Evolutionary conservation across 1,140 invertebrate species (phyloP), one percentile per base, ranked within the genome.

Genomic region (Cataglyphis hispanica): DNA sequence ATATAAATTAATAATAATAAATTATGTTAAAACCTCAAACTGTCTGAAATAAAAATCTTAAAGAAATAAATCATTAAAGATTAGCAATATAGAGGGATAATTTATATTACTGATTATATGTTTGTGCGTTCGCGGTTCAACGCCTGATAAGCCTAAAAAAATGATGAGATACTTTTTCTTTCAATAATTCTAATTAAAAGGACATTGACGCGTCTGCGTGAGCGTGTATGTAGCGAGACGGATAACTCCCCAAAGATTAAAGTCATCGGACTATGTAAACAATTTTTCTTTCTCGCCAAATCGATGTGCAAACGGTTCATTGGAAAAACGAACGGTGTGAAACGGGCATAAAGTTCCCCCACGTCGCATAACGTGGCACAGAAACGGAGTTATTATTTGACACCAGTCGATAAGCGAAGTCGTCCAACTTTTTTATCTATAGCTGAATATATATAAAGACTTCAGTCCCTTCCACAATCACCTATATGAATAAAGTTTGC

Each of bases 351-450:
- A 74, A 83, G 40, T 37, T 34, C 67, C 37, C 53, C 25, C 34
- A 16, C 43, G 67, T 25, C 25, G 34, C 16, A 8, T 37, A 27
- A 69, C 27, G 16, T 56, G 78, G 37, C 78, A 74, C 37, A 83
- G 78, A 83, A 81, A 81, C 66, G 34, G 56, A 83, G 78, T 83
- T 83, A 83, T 83, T 83, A 83, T 74, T 83, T 83, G 78, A 74
- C 78, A 83, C 67, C 53, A 72, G 58, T 46, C 16, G 84, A 89
- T 89, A 89, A 83, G 19, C n/a, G 22, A 64, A 88, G 84, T 85
- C 66, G 69, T 64, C 69, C 84, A 67, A 88, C 76, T 85, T 86
- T 88, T 87, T 86, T 88, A 88, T 88, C 81, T 67, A 63, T 13
- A 16, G 63, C 66, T 19, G 58, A 58, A 83, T 37, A 53, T 43